phyloP scores from a whole-genome alignment of 2,888 invertebrate species.

The Lepidocyrtinus sp. region DNA sequence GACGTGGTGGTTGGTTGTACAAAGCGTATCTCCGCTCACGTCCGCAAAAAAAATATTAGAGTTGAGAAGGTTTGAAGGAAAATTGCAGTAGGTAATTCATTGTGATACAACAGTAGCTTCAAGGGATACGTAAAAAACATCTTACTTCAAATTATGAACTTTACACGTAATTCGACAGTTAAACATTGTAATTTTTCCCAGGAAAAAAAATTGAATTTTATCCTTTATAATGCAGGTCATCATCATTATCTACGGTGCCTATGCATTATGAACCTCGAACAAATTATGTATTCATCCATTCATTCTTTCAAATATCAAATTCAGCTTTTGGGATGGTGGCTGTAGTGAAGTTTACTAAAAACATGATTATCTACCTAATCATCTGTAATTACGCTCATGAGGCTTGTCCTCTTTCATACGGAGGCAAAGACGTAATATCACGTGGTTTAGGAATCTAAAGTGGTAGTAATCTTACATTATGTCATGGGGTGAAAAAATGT shows the following conservation, averaged over 20 bases:
- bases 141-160: conserved; percentile 14
- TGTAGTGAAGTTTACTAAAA: conserved; percentile 3
- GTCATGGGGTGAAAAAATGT: not conserved
- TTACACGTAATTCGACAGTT: conserved; percentile 29
- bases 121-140: conserved; percentile 22
- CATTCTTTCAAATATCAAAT: conserved; percentile 30
- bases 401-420: conserved; percentile 5
- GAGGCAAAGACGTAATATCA: not conserved
- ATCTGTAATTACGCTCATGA: conserved; percentile 46
- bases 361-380: conserved; percentile 54
- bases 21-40: conserved; percentile 60
- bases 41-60: conserved; percentile 20
- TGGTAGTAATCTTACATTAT: not conserved
- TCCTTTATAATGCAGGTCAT: conserved; percentile 10
- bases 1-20: conserved; percentile 13
- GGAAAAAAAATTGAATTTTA: not conserved
- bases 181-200: conserved; percentile 41
- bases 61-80: not conserved
- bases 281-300: conserved; percentile 29
- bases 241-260: not conserved
- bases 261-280: conserved; percentile 10
- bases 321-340: conserved; percentile 2
- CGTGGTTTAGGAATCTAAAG: no score
- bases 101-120: conserved; percentile 21
- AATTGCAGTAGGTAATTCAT: not conserved